Evolutionary conservation across 2,888 invertebrate genomes (phyloP).

Genomic region (Luffia ferchaultella): DNA sequence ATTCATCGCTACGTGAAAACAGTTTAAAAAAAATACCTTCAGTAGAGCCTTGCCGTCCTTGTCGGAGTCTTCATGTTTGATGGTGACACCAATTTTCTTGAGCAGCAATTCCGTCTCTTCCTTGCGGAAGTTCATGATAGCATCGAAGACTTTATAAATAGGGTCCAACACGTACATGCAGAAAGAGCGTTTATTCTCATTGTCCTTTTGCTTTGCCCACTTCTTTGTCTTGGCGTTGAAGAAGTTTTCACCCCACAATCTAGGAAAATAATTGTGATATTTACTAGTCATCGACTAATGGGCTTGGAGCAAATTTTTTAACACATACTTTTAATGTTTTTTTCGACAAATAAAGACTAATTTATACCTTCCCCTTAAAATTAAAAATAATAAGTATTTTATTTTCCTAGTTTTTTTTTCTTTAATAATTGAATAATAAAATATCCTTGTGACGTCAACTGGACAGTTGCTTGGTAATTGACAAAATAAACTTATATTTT

Average conservation of each 20-base stretch:
- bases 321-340: too few relatives aligned
- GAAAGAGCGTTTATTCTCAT: constrained; percentile 96
- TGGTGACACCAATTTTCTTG: constrained; percentile 88
- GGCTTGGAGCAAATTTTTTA: too few relatives aligned
- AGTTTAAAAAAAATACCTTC: constrained; percentile 74
- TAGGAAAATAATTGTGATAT: constrained; percentile 18
- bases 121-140: constrained; percentile 92
- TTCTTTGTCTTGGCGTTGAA: constrained; percentile 98
- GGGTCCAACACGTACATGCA: constrained; percentile 99
- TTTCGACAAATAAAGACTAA: too few relatives aligned
- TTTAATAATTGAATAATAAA: too few relatives aligned
- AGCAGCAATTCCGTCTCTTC: constrained; percentile 90
- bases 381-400: background rate
- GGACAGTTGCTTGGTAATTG: too few relatives aligned
- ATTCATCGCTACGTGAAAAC: too few relatives aligned
- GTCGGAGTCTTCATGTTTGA: constrained; percentile 95
- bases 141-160: constrained; percentile 86
- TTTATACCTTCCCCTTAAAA: too few relatives aligned
- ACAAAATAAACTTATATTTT: background rate
- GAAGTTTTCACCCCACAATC: constrained; percentile 99
- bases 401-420: too few relatives aligned
- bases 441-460: too few relatives aligned
- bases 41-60: constrained; percentile 95
- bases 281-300: too few relatives aligned
- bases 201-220: constrained; percentile 93